Evolutionary conservation across 1,140 invertebrate species (phyloP), one percentile per base, ranked within the genome.

Genomic region (Ditylenchus dipsaci): DNA sequence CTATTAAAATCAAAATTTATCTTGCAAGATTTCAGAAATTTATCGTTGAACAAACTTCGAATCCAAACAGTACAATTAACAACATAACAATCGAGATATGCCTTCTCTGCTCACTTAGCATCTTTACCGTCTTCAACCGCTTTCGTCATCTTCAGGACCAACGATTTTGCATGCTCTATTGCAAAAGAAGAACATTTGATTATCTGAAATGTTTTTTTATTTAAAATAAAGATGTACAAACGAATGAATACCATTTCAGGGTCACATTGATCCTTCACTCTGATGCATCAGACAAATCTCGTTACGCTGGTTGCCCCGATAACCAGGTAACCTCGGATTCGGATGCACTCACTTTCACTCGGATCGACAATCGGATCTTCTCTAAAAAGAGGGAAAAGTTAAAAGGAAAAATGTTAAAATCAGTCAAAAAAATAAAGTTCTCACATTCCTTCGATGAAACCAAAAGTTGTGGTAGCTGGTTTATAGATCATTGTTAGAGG

Each of bases 291-390:
- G 53, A 57, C 69, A 71, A 19, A 71, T 71, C 56, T 71, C 68
- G 38, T 64, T 58, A n/a, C 69, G 29, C 17, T 73, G 67, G 26
- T 71, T 21, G 69, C 69, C 13, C 69, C 69, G 26, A 71, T 73
- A 21, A 71, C 57, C 17, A 71, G 26, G 27, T 30, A 71, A 19
- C 69, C 69, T 15, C 62, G 43, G 9, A 71, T 43, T 26, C 61
- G 56, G 11, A 56, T 15, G 0, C 42, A 19, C 74, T 71, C 69
- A 19, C 43, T 59, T 57, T 45, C 33, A 17, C 49, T 33, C 21
- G 69, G 69, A 57, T 71, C 69, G 7, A 71, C 57, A 30, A 71
- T 71, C 59, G 69, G 69, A 42, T 71, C 69, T n/a, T 75, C 71
- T 30, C 68, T 69, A 26, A 5, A 33, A 67, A 23, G 17, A 56